Evolutionary conservation across 2,113 vertebrate genomes (phyloP).

Genomic region (Phaethon lepturus): DNA sequence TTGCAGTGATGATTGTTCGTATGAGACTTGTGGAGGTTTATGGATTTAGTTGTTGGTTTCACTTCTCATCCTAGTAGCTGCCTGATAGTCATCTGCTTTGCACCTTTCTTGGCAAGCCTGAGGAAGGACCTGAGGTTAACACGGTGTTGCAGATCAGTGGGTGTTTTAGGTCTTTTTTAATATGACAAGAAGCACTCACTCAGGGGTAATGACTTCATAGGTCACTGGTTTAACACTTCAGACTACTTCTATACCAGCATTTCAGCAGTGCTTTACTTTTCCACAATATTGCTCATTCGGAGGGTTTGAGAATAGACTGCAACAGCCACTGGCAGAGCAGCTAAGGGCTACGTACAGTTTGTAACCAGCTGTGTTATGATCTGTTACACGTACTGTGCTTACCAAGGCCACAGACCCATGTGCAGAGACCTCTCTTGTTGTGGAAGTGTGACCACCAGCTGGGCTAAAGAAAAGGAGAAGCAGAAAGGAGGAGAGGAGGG

Average conservation of each 20-base stretch:
- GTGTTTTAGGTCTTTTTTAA: neutral
- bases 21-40: neutral
- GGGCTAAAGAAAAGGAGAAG: neutral
- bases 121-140: neutral
- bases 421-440: neutral
- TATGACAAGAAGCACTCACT: neutral
- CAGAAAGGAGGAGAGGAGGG: neutral
- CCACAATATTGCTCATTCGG: neutral
- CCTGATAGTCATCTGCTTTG: neutral
- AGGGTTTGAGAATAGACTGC: neutral
- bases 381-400: fast-evolving
- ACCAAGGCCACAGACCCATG: too few species aligned
- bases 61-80: neutral
- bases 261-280: neutral
- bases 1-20: neutral
- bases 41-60: neutral
- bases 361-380: neutral
- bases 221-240: neutral
- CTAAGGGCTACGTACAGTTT: fast-evolving
- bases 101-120: neutral
- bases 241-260: neutral
- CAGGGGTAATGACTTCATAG: neutral
- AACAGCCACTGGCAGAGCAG: neutral
- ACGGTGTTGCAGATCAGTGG: neutral
- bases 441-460: neutral